Percentiles rank a stretch among this genome's conserved stretches.
phyloP scores from a whole-genome alignment of 2,113 vertebrate species.

The Cephalopterus ornatus region DNA sequence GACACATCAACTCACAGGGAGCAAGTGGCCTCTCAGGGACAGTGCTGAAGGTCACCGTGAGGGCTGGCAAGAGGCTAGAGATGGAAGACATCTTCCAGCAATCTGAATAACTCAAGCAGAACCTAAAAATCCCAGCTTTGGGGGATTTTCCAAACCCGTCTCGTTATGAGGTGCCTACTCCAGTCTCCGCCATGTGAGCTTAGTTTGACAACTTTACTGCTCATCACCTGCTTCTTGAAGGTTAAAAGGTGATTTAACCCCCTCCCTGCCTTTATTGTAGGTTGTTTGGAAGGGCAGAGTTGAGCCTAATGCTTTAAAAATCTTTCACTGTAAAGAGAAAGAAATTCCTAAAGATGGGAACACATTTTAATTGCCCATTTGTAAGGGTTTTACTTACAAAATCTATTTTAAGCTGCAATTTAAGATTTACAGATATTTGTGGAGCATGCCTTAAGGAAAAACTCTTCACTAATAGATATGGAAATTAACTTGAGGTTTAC shows the following conservation, averaged over 20 bases:
- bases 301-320: neutral
- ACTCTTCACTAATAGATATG: neutral
- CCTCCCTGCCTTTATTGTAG: neutral
- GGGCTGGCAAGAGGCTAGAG: no score
- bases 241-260: neutral
- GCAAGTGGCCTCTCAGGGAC: neutral
- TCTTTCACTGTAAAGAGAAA: neutral
- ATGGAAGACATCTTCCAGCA: neutral
- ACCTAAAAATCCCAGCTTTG: neutral
- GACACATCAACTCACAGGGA: neutral
- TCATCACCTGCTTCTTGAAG: neutral
- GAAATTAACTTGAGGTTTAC: neutral
- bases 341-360: neutral
- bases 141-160: neutral
- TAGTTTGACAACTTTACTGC: neutral
- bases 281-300: neutral
- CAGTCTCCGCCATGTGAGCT: neutral
- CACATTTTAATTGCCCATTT: neutral
- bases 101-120: neutral
- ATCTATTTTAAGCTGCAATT: neutral
- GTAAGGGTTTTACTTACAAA: neutral
- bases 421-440: conserved; percentile 2
- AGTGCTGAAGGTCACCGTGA: neutral
- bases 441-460: neutral
- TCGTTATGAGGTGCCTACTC: neutral